Evolutionary conservation across 1,140 invertebrate genomes (phyloP).

Genomic region (Ceratosolen fusciceps): DNA sequence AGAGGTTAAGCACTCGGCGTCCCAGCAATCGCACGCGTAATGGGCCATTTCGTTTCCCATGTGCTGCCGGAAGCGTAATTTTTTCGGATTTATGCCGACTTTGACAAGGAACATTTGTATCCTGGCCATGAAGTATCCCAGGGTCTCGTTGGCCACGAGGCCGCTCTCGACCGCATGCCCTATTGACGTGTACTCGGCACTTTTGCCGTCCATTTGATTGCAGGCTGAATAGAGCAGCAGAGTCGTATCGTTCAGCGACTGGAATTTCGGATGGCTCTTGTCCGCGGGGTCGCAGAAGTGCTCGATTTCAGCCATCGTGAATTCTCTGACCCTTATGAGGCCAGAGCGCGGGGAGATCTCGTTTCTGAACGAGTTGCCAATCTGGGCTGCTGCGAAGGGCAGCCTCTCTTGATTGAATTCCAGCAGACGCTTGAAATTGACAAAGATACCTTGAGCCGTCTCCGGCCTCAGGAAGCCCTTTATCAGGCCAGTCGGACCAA

Average conservation of each 20-base stretch:
- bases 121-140: slow-evolving; percentile 98
- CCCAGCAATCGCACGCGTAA: slow-evolving; percentile 99
- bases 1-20: slow-evolving; percentile 95
- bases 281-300: slow-evolving; percentile 96
- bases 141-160: slow-evolving; percentile 95
- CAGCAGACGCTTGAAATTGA: slow-evolving; percentile 96
- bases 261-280: slow-evolving; percentile 95
- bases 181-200: slow-evolving; percentile 80
- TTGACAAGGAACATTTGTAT: slow-evolving; percentile 92
- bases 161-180: slow-evolving; percentile 83
- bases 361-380: slow-evolving; percentile 98
- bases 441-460: slow-evolving; percentile 99
- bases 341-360: slow-evolving; percentile 99
- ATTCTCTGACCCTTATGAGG: slow-evolving; percentile 95
- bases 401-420: slow-evolving; percentile 98
- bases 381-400: slow-evolving; percentile 98
- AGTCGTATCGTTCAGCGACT: slow-evolving; percentile 79
- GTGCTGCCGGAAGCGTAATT: slow-evolving; percentile 96
- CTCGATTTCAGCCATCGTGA: slow-evolving; percentile 99
- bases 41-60: slow-evolving; percentile 99
- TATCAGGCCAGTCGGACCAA: slow-evolving; percentile 94
- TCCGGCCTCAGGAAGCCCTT: slow-evolving; percentile 97
- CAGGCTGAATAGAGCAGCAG: slow-evolving; percentile 93
- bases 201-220: slow-evolving; percentile 95
- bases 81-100: slow-evolving; percentile 89